Evolutionary conservation across 2,797 vertebrate species (phyloP).

Genomic region (Heteromormyrus szaboi): DNA sequence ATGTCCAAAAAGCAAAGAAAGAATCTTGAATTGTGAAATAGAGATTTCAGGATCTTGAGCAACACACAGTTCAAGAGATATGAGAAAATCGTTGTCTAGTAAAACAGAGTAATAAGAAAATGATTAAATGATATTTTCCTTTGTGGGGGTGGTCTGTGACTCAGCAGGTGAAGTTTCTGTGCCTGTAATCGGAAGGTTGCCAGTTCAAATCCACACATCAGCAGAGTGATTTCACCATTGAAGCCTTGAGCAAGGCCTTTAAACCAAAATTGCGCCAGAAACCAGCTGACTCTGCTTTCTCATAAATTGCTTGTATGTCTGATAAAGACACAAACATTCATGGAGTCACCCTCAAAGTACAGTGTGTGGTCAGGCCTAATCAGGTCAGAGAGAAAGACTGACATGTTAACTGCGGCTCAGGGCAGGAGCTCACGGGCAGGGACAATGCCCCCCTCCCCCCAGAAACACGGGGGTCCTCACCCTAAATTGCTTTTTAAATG

Average conservation of each 20-base stretch:
- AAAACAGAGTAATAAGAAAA: not conserved
- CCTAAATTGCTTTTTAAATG: constrained; percentile 6
- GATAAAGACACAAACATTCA: not conserved
- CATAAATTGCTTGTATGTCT: not conserved
- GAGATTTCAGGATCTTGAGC: not conserved
- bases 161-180: not conserved
- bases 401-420: not conserved
- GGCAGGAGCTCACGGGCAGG: not conserved
- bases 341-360: not conserved
- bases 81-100: not conserved
- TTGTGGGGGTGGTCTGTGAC: not conserved
- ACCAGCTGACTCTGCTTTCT: not conserved
- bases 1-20: not conserved
- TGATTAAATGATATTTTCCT: not conserved
- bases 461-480: not conserved
- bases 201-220: not conserved
- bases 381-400: not conserved
- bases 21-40: not conserved
- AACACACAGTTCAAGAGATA: not conserved
- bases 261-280: not conserved
- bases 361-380: not conserved
- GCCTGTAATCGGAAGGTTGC: not conserved
- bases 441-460: no score
- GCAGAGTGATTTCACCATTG: not conserved
- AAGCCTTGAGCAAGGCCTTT: not conserved